Conservation (phyloP, 1,140 invertebrate species). For the Vanessa atalanta region DNA sequence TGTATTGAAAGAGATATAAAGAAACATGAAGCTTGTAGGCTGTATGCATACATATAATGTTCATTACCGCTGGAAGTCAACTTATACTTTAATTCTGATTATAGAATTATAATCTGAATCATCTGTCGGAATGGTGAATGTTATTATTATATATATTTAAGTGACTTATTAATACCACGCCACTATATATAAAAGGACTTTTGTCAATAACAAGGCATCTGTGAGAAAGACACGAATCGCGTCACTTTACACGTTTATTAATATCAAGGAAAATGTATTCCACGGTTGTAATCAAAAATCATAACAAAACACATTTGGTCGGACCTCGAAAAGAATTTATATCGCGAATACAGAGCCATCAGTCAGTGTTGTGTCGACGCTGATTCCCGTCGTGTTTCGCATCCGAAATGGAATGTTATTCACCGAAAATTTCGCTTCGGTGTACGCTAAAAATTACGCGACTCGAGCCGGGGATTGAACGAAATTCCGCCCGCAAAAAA, state of each 20-base stretch:
- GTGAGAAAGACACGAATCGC: background rate
- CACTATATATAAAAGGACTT: background rate
- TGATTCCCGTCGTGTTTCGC: constrained; percentile 76
- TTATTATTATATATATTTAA: no score
- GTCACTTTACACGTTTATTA: background rate
- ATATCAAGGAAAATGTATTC: constrained; percentile 25
- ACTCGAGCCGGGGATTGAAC: constrained; percentile 72
- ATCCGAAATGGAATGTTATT: constrained; percentile 80
- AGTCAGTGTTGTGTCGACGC: constrained; percentile 75
- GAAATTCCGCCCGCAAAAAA: constrained; percentile 76
- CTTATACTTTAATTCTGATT: no score
- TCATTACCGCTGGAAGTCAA: no score
- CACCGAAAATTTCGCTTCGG: constrained; percentile 72
- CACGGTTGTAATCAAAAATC: constrained; percentile 35
- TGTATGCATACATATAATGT: no score
- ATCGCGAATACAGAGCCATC: constrained; percentile 70
- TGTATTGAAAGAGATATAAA: no score
- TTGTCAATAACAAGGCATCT: background rate
- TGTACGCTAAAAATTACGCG: constrained; percentile 78
- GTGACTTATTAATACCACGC: no score
- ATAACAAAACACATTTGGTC: constrained; percentile 51
- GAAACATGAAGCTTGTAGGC: no score
- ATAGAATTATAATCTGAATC: no score
- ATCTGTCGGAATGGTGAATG: no score
- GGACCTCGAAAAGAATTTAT: constrained; percentile 72